A percentile compares a stretch with the other conserved stretches of the same genome.
Evolutionary conservation across 2,888 invertebrate genomes (phyloP).

Genomic region (Oasisia sp.): DNA sequence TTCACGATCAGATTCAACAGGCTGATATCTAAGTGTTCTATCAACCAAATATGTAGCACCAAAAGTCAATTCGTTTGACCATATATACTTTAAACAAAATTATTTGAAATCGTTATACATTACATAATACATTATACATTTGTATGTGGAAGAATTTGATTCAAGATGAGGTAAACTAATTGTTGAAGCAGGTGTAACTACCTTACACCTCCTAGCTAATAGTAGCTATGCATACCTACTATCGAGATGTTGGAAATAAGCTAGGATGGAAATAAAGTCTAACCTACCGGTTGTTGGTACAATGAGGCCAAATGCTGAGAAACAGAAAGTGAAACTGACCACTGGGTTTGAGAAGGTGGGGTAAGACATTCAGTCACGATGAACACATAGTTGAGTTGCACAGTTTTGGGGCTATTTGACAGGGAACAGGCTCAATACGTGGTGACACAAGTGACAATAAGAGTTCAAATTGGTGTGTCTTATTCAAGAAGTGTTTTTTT

Average conservation of each 20-base stretch:
- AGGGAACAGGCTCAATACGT: neutral
- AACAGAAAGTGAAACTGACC: conserved; percentile 6
- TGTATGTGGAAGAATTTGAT: too few species aligned
- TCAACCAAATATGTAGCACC: too few species aligned
- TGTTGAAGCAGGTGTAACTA: too few species aligned
- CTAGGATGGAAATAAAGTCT: neutral
- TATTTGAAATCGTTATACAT: too few species aligned
- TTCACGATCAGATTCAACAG: too few species aligned
- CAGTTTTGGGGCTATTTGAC: neutral
- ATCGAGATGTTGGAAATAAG: neutral
- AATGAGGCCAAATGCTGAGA: neutral
- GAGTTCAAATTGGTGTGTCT: neutral
- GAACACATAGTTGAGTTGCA: neutral
- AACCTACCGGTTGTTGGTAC: neutral
- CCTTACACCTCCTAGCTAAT: neutral
- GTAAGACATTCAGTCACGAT: neutral
- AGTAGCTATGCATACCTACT: neutral
- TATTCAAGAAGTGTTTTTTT: neutral
- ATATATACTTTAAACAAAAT: too few species aligned
- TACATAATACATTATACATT: too few species aligned
- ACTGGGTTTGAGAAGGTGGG: neutral
- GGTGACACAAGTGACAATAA: neutral
- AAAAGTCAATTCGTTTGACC: too few species aligned
- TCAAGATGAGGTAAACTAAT: too few species aligned
- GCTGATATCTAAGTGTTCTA: too few species aligned